Percentiles rank a stretch among this genome's conserved stretches.
phyloP scores from a whole-genome alignment of 2,113 vertebrate genomes.

The Melierax canorus region DNA sequence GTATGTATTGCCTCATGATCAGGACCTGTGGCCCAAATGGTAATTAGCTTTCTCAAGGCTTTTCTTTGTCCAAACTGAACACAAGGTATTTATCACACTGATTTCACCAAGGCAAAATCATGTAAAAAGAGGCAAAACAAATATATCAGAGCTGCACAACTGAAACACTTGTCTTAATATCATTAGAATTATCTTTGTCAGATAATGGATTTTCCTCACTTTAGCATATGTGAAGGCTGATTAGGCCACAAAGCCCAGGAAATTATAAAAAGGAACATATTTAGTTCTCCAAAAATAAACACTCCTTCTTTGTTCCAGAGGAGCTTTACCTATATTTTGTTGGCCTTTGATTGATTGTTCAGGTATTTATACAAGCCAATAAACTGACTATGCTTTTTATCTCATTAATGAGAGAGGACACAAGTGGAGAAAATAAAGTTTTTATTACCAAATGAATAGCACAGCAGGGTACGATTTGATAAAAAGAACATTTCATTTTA shows the following conservation, averaged over 20 bases:
- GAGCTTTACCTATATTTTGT: neutral
- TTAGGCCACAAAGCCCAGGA: neutral
- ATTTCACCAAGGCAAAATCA: neutral
- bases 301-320: neutral
- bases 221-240: neutral
- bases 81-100: neutral
- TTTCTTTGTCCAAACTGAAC: neutral
- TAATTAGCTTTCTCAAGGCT: neutral
- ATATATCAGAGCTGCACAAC: neutral
- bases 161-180: neutral
- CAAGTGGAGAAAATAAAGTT: constrained; percentile 53
- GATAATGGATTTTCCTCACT: neutral
- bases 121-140: neutral
- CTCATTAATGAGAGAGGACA: constrained; percentile 54
- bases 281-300: neutral
- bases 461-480: constrained; percentile 59
- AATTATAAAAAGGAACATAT: neutral
- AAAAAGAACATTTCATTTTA: constrained; percentile 65
- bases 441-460: constrained; percentile 68
- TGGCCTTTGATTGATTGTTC: constrained; percentile 27
- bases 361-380: constrained; percentile 26
- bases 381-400: constrained; percentile 50
- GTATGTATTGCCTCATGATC: neutral
- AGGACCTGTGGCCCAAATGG: neutral
- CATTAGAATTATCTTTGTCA: neutral